Evolutionary conservation across 2,888 invertebrate genomes (phyloP).

Genomic region (Penaeus monodon): DNA sequence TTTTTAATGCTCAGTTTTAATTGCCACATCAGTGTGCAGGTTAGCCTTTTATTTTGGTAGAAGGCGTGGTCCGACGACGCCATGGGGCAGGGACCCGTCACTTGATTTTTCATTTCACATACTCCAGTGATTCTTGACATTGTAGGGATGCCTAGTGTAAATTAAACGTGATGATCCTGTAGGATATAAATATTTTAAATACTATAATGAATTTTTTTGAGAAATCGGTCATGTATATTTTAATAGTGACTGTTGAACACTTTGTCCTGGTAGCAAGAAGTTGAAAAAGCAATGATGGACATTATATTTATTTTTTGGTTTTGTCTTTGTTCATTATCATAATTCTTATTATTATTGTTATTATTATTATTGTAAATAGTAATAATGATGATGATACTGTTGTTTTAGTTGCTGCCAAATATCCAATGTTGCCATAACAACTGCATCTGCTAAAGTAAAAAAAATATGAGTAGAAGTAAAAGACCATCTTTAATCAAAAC

Average conservation of each 20-base stretch:
- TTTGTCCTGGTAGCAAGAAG: slow-evolving; percentile 34
- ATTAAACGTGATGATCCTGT: slow-evolving; percentile 41
- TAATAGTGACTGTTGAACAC: slow-evolving; percentile 35
- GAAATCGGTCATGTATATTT: slow-evolving; percentile 37
- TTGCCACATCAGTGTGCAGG: slow-evolving; percentile 9
- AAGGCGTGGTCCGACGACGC: not conserved
- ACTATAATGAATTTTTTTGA: slow-evolving; percentile 29
- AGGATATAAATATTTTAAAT: slow-evolving; percentile 37
- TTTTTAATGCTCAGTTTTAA: slow-evolving; percentile 30
- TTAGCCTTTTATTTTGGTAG: not conserved
- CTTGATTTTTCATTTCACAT: slow-evolving; percentile 27
- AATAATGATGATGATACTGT: slow-evolving; percentile 9
- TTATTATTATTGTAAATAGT: slow-evolving; percentile 28
- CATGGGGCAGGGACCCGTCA: slow-evolving; percentile 1
- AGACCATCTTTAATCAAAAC: slow-evolving; percentile 19
- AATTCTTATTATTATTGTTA: slow-evolving; percentile 14
- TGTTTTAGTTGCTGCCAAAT: slow-evolving; percentile 35
- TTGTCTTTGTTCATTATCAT: not conserved
- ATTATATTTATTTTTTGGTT: slow-evolving; percentile 11
- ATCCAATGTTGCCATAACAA: slow-evolving; percentile 44
- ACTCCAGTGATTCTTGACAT: slow-evolving; percentile 37
- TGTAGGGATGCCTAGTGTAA: slow-evolving; percentile 42
- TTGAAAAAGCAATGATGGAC: slow-evolving; percentile 4
- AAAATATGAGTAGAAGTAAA: too few relatives aligned
- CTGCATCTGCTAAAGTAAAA: slow-evolving; percentile 36